Base-by-base conservation (phyloP, 2,888 invertebrate species). In the Dicranocentrus wangi region DNA sequence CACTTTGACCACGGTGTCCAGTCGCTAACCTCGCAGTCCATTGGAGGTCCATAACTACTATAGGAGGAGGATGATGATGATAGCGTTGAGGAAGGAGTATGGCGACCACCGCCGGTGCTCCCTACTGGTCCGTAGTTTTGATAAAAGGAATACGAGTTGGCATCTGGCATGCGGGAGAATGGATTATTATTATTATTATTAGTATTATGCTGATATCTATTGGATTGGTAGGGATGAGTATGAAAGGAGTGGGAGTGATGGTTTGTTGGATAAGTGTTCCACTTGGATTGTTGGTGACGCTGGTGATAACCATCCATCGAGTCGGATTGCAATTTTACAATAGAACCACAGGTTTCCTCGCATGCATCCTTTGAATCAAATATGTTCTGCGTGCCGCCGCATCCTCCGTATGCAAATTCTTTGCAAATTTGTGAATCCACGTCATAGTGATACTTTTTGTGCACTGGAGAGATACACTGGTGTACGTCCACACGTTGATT, bases 391-490 rank as follows among this genome's bases (percentile, higher is more conserved):
- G 96, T 97, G 0, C 94, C 95, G 61, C 94, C 93, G 88, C 98
- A 98, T 47, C 97, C 97, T 13, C 72, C 76, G 90, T 93, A 98
- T 72, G 91, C 91, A 89, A 98, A 98, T 3, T 94, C 92, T 87
- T 93, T 93, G 88, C 98, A 98, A 28, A 91, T 90, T 25, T 92
- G 92, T 43, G 91, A 91, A 25, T 91, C 88, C 27, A 90, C 90
- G 88, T 98, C 94, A 88, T 93, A 98, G 89, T 94, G 93, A 93
- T 95, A 99, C 77, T 98, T 92, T 87, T 93, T 92, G 89, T 95
- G 96, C 99, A 99, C 0, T 95, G 95, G 0, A 98, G 99, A n/a
- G n/a, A n/a, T n/a, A n/a, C 99, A 99, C 0, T 95, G 95, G 0
- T 98, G 99, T 28, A 90, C 89, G 86, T 95, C 94, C 27, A 92